Conservation (phyloP, 2,113 vertebrate genomes). For the Chelonoidis abingdonii region DNA sequence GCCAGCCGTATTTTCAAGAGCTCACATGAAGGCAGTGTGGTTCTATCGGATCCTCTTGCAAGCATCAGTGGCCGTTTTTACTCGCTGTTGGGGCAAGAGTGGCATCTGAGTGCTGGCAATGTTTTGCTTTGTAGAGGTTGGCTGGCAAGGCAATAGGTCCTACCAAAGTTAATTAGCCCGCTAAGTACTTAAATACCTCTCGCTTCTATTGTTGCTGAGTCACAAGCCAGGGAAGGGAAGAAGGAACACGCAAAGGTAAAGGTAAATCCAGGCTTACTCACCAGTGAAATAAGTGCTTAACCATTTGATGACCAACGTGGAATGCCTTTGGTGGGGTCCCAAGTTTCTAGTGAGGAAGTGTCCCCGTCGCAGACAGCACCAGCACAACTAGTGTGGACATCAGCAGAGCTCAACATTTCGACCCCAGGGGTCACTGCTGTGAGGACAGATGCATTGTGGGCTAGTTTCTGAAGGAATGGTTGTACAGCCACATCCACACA, state of each 20-base stretch:
- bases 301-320: not conserved
- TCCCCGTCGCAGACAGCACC: not conserved
- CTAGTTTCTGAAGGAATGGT: accelerated
- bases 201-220: conserved; percentile 71
- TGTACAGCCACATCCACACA: not conserved
- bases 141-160: conserved; percentile 61
- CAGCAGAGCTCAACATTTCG: not conserved
- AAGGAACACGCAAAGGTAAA: conserved; percentile 17
- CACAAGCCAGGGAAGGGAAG: conserved; percentile 49
- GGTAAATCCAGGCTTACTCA: conserved; percentile 53
- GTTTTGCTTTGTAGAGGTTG: conserved; percentile 68
- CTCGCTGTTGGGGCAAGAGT: conserved; percentile 55
- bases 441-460: not conserved
- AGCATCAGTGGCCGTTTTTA: not conserved
- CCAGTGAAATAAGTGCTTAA: conserved; percentile 51
- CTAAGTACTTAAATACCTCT: conserved; percentile 73
- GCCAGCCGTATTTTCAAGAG: not conserved
- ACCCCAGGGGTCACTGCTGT: not conserved
- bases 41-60: not conserved
- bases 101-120: conserved; percentile 45
- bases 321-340: not conserved
- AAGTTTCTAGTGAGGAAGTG: not conserved
- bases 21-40: not conserved
- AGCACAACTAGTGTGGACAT: not conserved
- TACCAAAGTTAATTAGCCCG: conserved; percentile 66